A percentile compares a stretch with the other conserved stretches of the same genome.
These are phyloP conservation scores for Sturnira hondurensis DNA, from an alignment of 2,113 vertebrate genomes.

Conservation along the genomic window DNA sequence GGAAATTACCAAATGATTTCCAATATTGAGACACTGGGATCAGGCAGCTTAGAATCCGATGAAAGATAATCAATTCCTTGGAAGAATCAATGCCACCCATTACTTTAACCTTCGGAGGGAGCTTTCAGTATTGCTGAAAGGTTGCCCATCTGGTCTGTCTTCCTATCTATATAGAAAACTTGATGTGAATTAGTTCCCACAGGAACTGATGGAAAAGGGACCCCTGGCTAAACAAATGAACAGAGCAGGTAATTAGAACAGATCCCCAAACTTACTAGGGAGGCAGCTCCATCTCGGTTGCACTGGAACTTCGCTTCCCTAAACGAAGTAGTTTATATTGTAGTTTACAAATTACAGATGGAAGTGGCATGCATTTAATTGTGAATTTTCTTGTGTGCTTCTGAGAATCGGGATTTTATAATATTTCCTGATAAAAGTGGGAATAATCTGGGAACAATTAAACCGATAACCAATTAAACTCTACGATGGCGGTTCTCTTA, in stretches of 20 bases:
- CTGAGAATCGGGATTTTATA: not conserved
- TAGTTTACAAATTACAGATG: not conserved
- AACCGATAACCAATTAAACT: not conserved
- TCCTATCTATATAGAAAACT: not conserved
- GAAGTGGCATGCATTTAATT: not conserved
- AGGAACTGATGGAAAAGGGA: not conserved
- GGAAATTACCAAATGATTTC: not conserved
- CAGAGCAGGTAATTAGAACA: not conserved
- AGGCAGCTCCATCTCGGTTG: not conserved
- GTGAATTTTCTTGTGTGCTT: not conserved
- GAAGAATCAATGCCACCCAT: not conserved
- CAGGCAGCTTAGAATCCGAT: slow-evolving; percentile 23
- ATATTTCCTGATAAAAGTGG: not conserved
- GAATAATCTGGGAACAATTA: not conserved
- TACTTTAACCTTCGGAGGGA: not conserved
- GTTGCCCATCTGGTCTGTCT: not conserved
- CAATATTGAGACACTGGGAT: not conserved
- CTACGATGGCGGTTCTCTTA: not conserved
- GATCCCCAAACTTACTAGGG: not conserved
- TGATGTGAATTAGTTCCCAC: not conserved
- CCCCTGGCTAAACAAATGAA: not conserved
- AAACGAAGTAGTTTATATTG: not conserved
- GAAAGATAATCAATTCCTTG: slow-evolving; percentile 31
- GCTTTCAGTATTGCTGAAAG: not conserved
- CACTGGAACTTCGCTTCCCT: not conserved